Conservation (phyloP, 2,113 vertebrate species). For the Prunella fulvescens region DNA sequence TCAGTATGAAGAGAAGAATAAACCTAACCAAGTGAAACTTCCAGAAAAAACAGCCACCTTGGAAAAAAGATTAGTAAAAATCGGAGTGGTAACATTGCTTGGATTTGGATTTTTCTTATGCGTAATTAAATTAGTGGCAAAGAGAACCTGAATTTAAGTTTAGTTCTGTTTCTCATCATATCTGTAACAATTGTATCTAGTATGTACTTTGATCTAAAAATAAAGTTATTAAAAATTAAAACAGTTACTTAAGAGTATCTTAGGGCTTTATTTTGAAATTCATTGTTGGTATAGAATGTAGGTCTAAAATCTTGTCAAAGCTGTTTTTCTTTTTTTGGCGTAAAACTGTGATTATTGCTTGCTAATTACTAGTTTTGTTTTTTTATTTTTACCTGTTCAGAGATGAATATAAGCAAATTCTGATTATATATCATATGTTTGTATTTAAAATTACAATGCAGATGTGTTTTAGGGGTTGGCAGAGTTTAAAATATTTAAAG, state of each 20-base stretch:
- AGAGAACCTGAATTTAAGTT: constrained; percentile 8
- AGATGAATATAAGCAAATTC: background rate
- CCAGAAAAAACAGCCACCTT: constrained; percentile 42
- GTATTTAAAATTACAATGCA: background rate
- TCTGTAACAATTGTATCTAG: background rate
- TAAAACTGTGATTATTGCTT: background rate
- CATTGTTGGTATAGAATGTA: background rate
- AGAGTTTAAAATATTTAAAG: background rate
- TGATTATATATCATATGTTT: background rate
- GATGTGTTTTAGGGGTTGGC: background rate
- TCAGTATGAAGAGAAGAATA: constrained; percentile 73
- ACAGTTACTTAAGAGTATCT: background rate
- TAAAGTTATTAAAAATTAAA: background rate
- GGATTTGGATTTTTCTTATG: constrained; percentile 75
- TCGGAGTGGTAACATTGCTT: constrained; percentile 65
- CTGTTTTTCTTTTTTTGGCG: background rate
- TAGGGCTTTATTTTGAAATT: background rate
- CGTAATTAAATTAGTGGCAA: constrained; percentile 61
- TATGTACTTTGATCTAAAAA: background rate
- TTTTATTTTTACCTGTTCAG: background rate
- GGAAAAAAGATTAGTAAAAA: constrained; percentile 62
- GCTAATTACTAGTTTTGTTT: background rate
- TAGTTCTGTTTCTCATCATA: background rate
- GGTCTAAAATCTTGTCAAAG: background rate
- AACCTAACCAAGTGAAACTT: constrained; percentile 66